phyloP scores from a whole-genome alignment of 2,113 vertebrate genomes.

The Corynorhinus townsendii region DNA sequence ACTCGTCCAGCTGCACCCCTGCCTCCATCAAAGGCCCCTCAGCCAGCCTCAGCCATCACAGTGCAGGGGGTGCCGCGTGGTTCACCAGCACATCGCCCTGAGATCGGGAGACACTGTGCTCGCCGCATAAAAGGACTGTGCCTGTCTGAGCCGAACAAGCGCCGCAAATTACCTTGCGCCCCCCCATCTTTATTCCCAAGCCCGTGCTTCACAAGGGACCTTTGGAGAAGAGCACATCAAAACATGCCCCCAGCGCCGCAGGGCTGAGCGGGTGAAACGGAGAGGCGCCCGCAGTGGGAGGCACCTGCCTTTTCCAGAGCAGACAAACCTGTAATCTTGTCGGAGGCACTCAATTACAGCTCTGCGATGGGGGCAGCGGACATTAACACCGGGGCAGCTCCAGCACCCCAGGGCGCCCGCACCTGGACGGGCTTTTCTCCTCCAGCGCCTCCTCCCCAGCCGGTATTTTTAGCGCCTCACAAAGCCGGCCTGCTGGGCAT shows the following conservation, averaged over 20 bases:
- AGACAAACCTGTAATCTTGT: conserved; percentile 41
- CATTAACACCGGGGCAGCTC: conserved; percentile 12
- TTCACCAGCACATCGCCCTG: not conserved
- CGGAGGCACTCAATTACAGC: conserved; percentile 44
- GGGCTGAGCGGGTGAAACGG: conserved; percentile 24
- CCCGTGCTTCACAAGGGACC: conserved; percentile 33
- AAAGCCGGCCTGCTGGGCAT: conserved; percentile 46
- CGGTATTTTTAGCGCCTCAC: conserved; percentile 66
- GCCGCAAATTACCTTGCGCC: conserved; percentile 10
- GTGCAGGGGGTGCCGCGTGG: not conserved
- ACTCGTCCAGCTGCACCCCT: not conserved
- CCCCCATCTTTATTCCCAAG: conserved; percentile 35
- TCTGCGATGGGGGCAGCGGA: conserved; percentile 3
- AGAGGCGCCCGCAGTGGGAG: not conserved
- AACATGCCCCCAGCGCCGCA: not conserved
- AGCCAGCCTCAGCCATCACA: conserved; percentile 17
- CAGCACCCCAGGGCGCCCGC: not conserved
- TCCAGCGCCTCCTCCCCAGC: not conserved
- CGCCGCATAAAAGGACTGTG: not conserved
- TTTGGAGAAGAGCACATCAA: conserved; percentile 29
- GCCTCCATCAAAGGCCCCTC: conserved; percentile 11
- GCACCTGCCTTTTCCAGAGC: not conserved
- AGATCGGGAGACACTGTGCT: not conserved
- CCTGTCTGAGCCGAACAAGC: conserved; percentile 8
- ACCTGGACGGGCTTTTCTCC: conserved; percentile 46